Percentiles rank a stretch among this genome's conserved stretches.
Conservation (phyloP, 2,797 vertebrate species). For the Cyprinella venusta region DNA sequence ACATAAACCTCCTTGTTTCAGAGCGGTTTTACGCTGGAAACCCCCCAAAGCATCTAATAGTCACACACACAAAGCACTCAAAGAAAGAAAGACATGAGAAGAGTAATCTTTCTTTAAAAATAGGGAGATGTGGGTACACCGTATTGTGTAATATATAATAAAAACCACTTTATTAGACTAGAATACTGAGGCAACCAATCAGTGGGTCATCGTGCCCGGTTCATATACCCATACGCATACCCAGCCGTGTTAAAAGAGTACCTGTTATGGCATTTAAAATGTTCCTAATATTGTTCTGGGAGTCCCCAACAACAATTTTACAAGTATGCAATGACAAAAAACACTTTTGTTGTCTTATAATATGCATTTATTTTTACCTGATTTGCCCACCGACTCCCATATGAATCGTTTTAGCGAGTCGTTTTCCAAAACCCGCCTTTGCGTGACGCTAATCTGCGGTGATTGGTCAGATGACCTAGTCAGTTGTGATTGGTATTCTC, state of each 20-base stretch:
- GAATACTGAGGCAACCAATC: neutral
- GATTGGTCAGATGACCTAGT: too few species aligned
- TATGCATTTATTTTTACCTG: too few species aligned
- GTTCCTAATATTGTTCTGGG: too few species aligned
- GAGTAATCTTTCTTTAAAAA: constrained; percentile 20
- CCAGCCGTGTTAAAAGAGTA: constrained; percentile 67
- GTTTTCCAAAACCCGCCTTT: too few species aligned
- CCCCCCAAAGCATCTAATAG: constrained; percentile 71
- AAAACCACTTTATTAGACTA: constrained; percentile 1
- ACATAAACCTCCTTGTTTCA: constrained; percentile 76
- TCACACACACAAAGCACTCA: constrained; percentile 56
- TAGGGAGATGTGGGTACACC: neutral
- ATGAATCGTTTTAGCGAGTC: too few species aligned
- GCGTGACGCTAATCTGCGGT: too few species aligned
- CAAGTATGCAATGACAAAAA: too few species aligned
- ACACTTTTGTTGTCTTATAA: too few species aligned
- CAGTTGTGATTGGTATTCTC: too few species aligned
- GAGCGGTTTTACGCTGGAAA: constrained; percentile 74
- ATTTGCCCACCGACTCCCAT: too few species aligned
- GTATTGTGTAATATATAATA: neutral
- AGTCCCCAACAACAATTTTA: too few species aligned
- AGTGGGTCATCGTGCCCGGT: neutral
- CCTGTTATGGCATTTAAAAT: too few species aligned
- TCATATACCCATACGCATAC: constrained; percentile 53
- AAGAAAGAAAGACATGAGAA: constrained; percentile 34